phyloP scores from a whole-genome alignment of 2,888 invertebrate species.

The Notocelia uddmanniana region DNA sequence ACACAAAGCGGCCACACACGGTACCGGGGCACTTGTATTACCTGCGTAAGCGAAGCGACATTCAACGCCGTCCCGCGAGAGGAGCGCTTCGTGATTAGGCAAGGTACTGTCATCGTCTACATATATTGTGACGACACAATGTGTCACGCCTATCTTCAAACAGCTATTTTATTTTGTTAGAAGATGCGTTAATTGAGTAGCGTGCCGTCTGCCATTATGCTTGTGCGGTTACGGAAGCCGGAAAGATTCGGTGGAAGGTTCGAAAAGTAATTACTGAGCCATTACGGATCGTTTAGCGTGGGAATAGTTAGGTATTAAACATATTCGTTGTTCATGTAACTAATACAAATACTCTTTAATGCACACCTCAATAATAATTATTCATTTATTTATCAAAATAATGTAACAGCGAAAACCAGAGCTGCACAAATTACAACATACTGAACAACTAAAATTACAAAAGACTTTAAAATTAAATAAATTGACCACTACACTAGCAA shows the following conservation, averaged over 20 bases:
- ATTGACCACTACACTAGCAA: too few relatives aligned
- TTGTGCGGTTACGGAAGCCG: conserved; percentile 10
- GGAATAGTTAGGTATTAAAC: not conserved
- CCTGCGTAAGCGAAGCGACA: not conserved
- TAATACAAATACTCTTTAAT: too few relatives aligned
- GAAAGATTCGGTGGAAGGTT: conserved; percentile 19
- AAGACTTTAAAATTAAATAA: too few relatives aligned
- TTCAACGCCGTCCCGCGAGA: not conserved
- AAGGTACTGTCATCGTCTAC: not conserved
- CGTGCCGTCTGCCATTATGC: not conserved
- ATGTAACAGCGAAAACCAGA: too few relatives aligned
- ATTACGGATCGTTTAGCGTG: conserved; percentile 17
- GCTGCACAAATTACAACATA: too few relatives aligned
- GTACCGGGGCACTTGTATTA: not conserved
- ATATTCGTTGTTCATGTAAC: too few relatives aligned
- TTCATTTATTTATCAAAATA: too few relatives aligned
- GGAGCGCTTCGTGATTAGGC: not conserved
- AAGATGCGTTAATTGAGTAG: conserved; percentile 10
- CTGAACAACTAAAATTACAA: too few relatives aligned
- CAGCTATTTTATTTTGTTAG: not conserved
- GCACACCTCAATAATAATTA: too few relatives aligned
- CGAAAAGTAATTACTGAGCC: not conserved
- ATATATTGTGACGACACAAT: conserved; percentile 1
- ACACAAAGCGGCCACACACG: too few relatives aligned
- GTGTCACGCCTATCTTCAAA: conserved; percentile 1